These are phyloP conservation scores for Muricea muricata DNA, from an alignment of 92 coral and sea anemone genomes.

Conservation along the genomic window DNA sequence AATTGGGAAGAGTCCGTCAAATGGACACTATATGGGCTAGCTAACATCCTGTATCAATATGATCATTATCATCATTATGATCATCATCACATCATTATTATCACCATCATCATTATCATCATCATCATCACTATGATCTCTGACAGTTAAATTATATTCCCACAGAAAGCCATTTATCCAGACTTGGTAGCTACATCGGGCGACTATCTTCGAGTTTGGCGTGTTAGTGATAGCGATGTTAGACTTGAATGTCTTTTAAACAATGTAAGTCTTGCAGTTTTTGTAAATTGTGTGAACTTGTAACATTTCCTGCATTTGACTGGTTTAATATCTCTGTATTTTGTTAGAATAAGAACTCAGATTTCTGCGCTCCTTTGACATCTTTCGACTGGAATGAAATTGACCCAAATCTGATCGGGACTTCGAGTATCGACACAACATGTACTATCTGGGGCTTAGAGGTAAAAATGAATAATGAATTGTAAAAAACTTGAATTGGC, in stretches of 20 bases:
- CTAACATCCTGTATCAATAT: neutral
- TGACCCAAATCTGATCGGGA: constrained; percentile 92
- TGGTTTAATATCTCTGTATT: neutral
- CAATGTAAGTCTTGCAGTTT: constrained; percentile 94
- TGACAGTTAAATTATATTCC: neutral
- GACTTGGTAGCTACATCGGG: constrained; percentile 98
- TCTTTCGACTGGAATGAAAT: constrained; percentile 99
- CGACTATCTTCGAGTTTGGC: constrained; percentile 95
- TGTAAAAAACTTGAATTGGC: too few species aligned
- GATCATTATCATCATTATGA: neutral
- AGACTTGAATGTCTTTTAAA: constrained; percentile 94
- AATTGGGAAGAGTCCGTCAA: too few species aligned
- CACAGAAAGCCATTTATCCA: constrained; percentile 91
- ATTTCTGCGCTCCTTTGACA: constrained; percentile 98
- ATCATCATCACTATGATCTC: neutral
- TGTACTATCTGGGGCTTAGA: constrained; percentile 99
- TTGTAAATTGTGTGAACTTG: too few species aligned
- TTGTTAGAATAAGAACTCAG: constrained; percentile 91
- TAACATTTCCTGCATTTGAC: too few species aligned
- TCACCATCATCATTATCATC: neutral
- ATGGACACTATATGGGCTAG: too few species aligned
- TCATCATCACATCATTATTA: neutral
- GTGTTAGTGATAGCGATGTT: constrained; percentile 93
- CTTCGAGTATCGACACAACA: constrained; percentile 98
- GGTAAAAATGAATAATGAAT: too few species aligned